These are phyloP conservation scores for Drosophila antonietae DNA, from an alignment of 2,888 invertebrate species.

Conservation along the genomic window DNA sequence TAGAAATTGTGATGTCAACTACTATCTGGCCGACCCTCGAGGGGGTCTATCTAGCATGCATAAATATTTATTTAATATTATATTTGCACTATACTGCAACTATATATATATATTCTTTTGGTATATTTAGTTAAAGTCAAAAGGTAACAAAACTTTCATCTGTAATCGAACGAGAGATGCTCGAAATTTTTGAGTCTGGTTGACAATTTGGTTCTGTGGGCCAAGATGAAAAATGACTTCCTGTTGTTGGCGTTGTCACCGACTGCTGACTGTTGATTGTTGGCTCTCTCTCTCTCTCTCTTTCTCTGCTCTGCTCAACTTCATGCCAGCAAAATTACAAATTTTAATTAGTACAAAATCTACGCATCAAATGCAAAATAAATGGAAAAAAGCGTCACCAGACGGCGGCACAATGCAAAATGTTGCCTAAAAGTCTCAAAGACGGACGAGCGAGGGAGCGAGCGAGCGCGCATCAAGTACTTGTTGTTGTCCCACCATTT, in stretches of 20 bases:
- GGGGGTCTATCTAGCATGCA: not conserved
- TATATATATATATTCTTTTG: too few relatives aligned
- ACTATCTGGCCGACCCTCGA: not conserved
- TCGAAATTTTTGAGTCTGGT: slow-evolving; percentile 6
- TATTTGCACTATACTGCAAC: too few relatives aligned
- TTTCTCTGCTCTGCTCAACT: not conserved
- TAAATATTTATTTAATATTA: not conserved
- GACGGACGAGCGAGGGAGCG: not conserved
- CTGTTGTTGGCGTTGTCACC: slow-evolving; percentile 32
- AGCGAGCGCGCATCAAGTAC: slow-evolving; percentile 14
- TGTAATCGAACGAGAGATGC: not conserved
- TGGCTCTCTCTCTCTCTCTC: not conserved
- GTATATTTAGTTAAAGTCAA: not conserved
- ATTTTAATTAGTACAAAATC: slow-evolving; percentile 58
- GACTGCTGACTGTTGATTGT: slow-evolving; percentile 4
- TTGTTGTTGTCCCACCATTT: slow-evolving; percentile 25
- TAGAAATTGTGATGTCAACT: not conserved
- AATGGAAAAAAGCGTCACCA: slow-evolving; percentile 37
- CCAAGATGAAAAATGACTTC: slow-evolving; percentile 42
- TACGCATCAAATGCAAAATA: slow-evolving; percentile 45
- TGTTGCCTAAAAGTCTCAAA: slow-evolving; percentile 30
- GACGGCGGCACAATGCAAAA: slow-evolving; percentile 48
- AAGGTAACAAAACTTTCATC: not conserved
- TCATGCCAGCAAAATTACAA: slow-evolving; percentile 40
- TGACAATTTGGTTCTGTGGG: slow-evolving; percentile 13